These are phyloP conservation scores for Lonchura striata DNA, from an alignment of 2,113 vertebrate genomes.

Conservation along the genomic window DNA sequence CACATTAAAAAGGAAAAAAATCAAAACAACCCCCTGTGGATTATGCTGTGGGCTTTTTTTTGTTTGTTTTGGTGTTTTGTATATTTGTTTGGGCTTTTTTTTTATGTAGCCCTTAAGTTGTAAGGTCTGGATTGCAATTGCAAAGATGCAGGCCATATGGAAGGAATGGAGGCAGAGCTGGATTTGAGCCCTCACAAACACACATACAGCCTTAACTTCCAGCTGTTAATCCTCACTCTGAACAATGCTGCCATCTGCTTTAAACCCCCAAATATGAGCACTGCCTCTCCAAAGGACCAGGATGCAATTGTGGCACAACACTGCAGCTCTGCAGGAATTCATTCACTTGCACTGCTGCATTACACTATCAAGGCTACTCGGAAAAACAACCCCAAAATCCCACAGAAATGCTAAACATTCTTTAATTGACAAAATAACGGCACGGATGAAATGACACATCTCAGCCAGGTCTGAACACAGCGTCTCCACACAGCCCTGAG, in stretches of 20 bases:
- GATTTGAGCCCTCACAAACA: background rate
- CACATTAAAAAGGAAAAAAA: fast-evolving
- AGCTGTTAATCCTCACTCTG: background rate
- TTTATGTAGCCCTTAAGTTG: background rate
- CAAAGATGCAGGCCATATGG: background rate
- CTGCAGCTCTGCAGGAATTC: background rate
- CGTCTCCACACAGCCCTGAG: background rate
- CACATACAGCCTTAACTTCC: background rate
- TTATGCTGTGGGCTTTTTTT: background rate
- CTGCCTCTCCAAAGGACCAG: background rate
- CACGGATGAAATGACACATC: background rate
- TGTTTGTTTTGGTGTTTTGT: background rate
- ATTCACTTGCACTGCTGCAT: too few relatives aligned
- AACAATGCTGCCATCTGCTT: background rate
- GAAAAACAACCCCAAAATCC: background rate
- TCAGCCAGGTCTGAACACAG: background rate
- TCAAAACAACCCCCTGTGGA: fast-evolving
- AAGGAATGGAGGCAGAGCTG: background rate
- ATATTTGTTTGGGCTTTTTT: background rate
- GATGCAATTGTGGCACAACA: background rate
- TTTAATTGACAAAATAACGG: background rate
- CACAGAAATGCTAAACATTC: fast-evolving
- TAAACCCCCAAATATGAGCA: background rate
- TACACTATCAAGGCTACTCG: background rate
- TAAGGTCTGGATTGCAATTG: background rate